These are phyloP conservation scores for Chaitophorus viminalis DNA, from an alignment of 2,888 invertebrate species.

Conservation along the genomic window DNA sequence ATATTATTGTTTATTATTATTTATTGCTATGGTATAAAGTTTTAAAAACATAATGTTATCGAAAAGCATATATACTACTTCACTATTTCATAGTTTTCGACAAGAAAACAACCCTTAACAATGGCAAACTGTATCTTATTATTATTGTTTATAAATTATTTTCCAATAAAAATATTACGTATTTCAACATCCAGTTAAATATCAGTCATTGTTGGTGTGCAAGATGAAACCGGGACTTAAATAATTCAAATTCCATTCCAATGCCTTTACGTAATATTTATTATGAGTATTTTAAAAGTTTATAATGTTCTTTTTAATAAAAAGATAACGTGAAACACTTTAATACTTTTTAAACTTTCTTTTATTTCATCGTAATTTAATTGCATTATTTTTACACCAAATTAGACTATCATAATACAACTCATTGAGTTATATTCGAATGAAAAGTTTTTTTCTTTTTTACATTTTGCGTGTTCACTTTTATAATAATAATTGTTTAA, in stretches of 20 bases:
- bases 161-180: not conserved
- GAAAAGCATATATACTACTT: too few relatives aligned
- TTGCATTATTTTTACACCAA: conserved; percentile 38
- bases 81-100: too few relatives aligned
- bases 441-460: not conserved
- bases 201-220: not conserved
- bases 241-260: not conserved
- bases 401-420: conserved; percentile 40
- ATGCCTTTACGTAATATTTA: not conserved
- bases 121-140: too few relatives aligned
- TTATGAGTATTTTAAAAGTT: conserved; percentile 17
- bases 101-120: too few relatives aligned
- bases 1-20: too few relatives aligned
- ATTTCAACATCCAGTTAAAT: not conserved
- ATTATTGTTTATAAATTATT: not conserved
- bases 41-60: too few relatives aligned
- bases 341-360: conserved; percentile 45
- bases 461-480: not conserved
- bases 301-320: conserved; percentile 32
- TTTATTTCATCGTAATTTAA: conserved; percentile 41
- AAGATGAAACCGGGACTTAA: not conserved
- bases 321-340: conserved; percentile 37
- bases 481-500: conserved; percentile 44
- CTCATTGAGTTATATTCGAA: conserved; percentile 30
- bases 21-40: too few relatives aligned